phyloP scores from a whole-genome alignment of 2,797 vertebrate genomes.

The Menidia menidia region DNA sequence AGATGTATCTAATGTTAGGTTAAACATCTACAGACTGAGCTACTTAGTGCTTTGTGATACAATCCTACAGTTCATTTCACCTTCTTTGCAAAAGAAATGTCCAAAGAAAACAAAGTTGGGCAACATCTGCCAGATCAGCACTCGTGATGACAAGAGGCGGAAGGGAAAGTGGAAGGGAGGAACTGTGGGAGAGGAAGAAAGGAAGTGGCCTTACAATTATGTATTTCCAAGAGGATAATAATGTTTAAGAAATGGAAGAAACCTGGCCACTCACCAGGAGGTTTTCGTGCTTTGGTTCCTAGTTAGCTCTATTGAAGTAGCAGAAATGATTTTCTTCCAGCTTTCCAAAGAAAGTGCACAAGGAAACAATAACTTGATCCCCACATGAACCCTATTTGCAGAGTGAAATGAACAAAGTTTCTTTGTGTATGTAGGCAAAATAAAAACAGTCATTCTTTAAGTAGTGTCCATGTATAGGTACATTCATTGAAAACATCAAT shows the following conservation, averaged over 20 bases:
- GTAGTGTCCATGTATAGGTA: too few relatives aligned
- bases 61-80: conserved; percentile 2
- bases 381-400: background rate
- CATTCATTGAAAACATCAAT: too few relatives aligned
- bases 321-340: background rate
- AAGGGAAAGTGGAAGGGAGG: conserved; percentile 47
- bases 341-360: background rate
- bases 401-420: background rate
- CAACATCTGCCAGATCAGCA: conserved; percentile 52
- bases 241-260: conserved; percentile 33
- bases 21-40: background rate
- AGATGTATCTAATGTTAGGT: background rate
- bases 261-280: conserved; percentile 14
- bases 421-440: too few relatives aligned
- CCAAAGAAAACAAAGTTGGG: conserved; percentile 53
- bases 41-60: background rate
- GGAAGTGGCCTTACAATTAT: conserved; percentile 43
- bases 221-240: conserved; percentile 29
- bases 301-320: background rate
- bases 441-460: too few relatives aligned
- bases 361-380: conserved; percentile 4
- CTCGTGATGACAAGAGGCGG: conserved; percentile 40
- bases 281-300: conserved; percentile 2
- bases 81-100: conserved; percentile 20
- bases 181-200: conserved; percentile 55